Evolutionary conservation across 2,113 vertebrate genomes (phyloP), one percentile per base, ranked within the genome.

Genomic region (Amia ocellicauda): DNA sequence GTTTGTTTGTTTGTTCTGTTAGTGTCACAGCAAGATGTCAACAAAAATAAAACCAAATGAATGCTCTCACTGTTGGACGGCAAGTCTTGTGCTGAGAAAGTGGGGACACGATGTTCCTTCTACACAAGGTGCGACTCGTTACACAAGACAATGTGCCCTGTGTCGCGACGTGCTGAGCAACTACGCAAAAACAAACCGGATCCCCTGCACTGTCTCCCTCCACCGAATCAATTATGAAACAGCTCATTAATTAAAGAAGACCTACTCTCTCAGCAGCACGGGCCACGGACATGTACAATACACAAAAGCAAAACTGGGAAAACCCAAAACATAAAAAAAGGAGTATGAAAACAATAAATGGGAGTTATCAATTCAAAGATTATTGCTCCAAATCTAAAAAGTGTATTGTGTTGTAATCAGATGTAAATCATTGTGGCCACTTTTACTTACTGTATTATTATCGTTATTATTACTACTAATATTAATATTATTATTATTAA

Each of bases 381-480:
- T 97, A 98, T 97, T 98, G 95, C 95, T 96, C 89, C 82, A 77
- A 91, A 86, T 90, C 88, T 88, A 85, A 89, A 85, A 87, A 81
- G 86, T 23, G 80, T 78, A 61, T 75, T 58, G 63, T 78, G 77
- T 73, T 63, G 51, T 19, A 60, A 68, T 63, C 26, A 40, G 53
- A 47, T 81, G 20, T 76, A 67, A 62, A 80, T 84, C 75, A 69
- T 64, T 31, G 72, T 78, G 79, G 79, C 76, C 77, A 72, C 73
- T n/a, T n/a, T n/a, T n/a, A n/a, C n/a, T n/a, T n/a, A n/a, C n/a
- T n/a, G n/a, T n/a, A n/a, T n/a, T n/a, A n/a, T n/a, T n/a, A n/a
- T n/a, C n/a, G n/a, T n/a, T n/a, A n/a, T n/a, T n/a, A n/a, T n/a
- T n/a, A n/a, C n/a, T n/a, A n/a, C n/a, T n/a, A n/a, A n/a, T n/a